Evolutionary conservation across 2,888 invertebrate genomes (phyloP), one percentile per base, ranked within the genome.

Genomic region (Lysandra coridon): DNA sequence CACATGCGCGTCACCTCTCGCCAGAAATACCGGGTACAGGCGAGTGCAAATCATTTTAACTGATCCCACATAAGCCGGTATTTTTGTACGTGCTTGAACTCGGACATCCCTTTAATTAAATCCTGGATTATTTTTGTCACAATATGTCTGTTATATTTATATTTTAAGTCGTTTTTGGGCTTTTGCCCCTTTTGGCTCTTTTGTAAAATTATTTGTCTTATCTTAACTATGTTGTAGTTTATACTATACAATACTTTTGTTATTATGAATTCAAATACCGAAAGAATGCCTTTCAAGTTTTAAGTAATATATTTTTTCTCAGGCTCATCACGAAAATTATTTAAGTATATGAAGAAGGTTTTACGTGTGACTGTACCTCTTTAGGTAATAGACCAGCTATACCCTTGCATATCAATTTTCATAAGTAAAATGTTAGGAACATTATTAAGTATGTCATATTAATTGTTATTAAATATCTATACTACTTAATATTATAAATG

Each of bases 1-100:
- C 93, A 93, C 91, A 92, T 92, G 92, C 85, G 86, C 88, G 88
- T 91, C 91, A 90, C 88, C 85, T 86, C 86, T 88, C 57, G 79
- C 82, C 77, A 78, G 80, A 76, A 76, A 76, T 76, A 76, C 57
- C 76, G 33, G 23, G 49, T 33, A 76, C 53, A 75, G 23, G 49
- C 69, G 23, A 23, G 76, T 53, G 57, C 76, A 53, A 76, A 76
- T 76, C 76, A 76, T 53, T 76, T 57, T 33, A 74, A 74, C 14
- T 76, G 30, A 76, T 57, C 14, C 57, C 53, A 30, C 7, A 76
- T 76, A 53, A 76, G 57, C 33, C 76, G 69, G 69, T 69, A 37
- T 69, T 69, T 69, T 69, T 69, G 33, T 69, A 33, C 69, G 69
- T 37, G 33, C 30, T 3, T 12, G 62, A 23, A 62, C 62, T 57